Base-by-base conservation (phyloP, 37 sponge, comb jelly and placozoan genomes). In the Crambe crambe region DNA sequence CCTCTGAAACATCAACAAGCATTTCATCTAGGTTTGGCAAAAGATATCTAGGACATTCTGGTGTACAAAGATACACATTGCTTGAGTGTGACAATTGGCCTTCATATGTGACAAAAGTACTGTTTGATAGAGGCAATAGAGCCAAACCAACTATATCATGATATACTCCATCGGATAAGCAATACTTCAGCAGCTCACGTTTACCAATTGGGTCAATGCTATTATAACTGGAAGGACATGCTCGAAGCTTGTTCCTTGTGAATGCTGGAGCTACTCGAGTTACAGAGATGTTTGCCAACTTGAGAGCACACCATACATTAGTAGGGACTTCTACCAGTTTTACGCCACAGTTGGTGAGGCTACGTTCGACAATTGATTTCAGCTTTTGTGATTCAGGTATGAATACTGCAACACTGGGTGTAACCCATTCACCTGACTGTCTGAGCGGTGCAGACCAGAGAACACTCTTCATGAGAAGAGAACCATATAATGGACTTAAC, bases 111-210 rank as follows among this genome's bases (percentile, higher is more conserved):
- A 29, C 26, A 65, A 86, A 86, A 34, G 37, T 42, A 22, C 59
- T 59, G 54, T 86, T 73, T 6, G 68, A 66, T 34, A 86, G n/a
- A 39, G 86, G 80, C 18, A 86, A 56, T 26, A 86, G 58, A 20
- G 61, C 68, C 21, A 86, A 22, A 1, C 75, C 86, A 54, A 27
- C 22, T 18, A 86, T 37, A 12, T 79, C 78, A 32, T 39, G 34
- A 43, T 73, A 79, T 5, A n/a, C 22, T 2, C 40, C 62, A 36
- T 86, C 86, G 18, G 67, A 68, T 10, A 77, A 70, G 68, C 86
- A 86, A 70, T 86, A 86, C 37, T 18, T 41, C 2, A 86, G 75
- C 3, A 86, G 58, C 8, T 66, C 56, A 23, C 21, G n/a, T 44
- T 86, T 86, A 1, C 59, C 74, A 26, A 21, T 29, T 59, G 32